Base-by-base conservation (phyloP, 1,140 invertebrate genomes). In the Adoxophyes honmai region DNA sequence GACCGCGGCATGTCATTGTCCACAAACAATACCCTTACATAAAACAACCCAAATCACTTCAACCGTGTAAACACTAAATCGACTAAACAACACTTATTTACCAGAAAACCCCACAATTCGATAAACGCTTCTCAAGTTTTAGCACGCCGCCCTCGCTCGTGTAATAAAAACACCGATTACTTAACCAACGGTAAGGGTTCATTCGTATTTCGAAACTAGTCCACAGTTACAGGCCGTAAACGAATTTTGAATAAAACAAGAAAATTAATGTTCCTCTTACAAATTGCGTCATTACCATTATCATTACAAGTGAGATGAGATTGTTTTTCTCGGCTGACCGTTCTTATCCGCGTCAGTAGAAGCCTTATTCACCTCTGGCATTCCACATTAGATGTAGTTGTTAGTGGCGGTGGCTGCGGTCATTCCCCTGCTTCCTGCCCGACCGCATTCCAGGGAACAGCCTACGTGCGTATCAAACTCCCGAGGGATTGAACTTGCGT, bases 361-460 rank as follows among this genome's bases (percentile, higher is more conserved):
- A 28, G 6, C 6, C 21, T 28, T 6, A 28, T 28, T 28, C 21
- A 28, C 21, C 21, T 28, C 21, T 28, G 21, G 21, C 21, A 28
- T 28, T 28, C 21, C 21, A 28, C 11, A 48, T 48, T 48, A 48
- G 42, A 48, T 28, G 42, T 13, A 13, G 18, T 48, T 48, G 42
- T 48, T 8, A 18, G 16, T 16, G 13, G 16, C 39, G 6, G 16
- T 16, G 14, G 39, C 13, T 48, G 38, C 70, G 78, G 73, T 75
- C 81, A 73, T 73, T 79, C 77, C 71, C 39, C 77, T 67, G 70
- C 39, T 70, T 70, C 74, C 71, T 64, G 75, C 60, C 62, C 52
- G 62, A 75, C 77, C 64, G 72, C 81, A 81, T 84, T 81, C 78
- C 71, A 68, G 28, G 21, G 21, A 28, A 28, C 21, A 28, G 11